Conservation (phyloP, 2,888 invertebrate species). For the Amphipoea lucens region DNA sequence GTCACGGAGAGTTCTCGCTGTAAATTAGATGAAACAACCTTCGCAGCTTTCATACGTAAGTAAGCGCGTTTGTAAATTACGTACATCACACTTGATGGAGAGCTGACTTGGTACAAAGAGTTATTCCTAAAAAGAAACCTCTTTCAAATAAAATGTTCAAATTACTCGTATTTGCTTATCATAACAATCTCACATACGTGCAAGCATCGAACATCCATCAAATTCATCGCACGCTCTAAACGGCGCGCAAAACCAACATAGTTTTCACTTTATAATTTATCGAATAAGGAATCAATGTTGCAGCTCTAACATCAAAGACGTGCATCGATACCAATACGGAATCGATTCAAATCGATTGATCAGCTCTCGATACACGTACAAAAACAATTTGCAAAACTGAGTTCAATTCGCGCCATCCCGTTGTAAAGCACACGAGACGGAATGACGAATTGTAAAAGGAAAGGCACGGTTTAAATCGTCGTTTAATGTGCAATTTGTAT, state of each 20-base stretch:
- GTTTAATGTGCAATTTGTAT: conserved; percentile 86
- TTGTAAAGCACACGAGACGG: conserved; percentile 81
- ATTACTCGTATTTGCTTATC: conserved; percentile 6
- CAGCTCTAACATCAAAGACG: conserved; percentile 54
- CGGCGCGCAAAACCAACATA: conserved; percentile 33
- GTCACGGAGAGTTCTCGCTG: conserved; percentile 45
- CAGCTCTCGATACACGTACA: conserved; percentile 75
- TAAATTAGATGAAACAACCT: conserved; percentile 51
- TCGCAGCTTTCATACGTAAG: conserved; percentile 2
- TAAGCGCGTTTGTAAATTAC: conserved; percentile 1
- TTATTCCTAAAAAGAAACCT: not conserved
- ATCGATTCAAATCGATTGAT: conserved; percentile 73
- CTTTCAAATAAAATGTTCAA: not conserved
- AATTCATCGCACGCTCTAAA: conserved; percentile 51
- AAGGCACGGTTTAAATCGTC: conserved; percentile 81
- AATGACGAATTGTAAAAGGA: conserved; percentile 88
- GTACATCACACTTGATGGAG: not conserved
- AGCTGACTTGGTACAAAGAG: not conserved
- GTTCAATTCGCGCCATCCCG: conserved; percentile 83
- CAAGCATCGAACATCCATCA: conserved; percentile 27
- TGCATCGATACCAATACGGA: conserved; percentile 62
- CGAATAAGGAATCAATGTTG: conserved; percentile 57
- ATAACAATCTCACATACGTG: conserved; percentile 19
- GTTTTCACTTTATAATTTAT: conserved; percentile 63
- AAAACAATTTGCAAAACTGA: conserved; percentile 83